These are phyloP conservation scores for Agrochola circellaris DNA, from an alignment of 2,888 invertebrate species.

Conservation along the genomic window DNA sequence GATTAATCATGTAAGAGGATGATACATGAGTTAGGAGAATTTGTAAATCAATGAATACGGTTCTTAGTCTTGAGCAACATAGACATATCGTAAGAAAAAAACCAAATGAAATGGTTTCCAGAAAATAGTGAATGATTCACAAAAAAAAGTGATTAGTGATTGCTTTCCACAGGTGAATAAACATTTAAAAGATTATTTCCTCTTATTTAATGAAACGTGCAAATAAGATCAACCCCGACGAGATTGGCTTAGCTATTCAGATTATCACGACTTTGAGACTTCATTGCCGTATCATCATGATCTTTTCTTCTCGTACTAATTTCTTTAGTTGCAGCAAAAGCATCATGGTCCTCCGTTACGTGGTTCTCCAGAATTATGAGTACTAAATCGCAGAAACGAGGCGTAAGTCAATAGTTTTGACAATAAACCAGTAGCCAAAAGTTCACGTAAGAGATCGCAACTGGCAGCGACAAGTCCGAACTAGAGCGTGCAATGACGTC, in stretches of 20 bases:
- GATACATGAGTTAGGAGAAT: constrained; percentile 49
- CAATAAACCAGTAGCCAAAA: constrained; percentile 50
- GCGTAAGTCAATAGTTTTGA: constrained; percentile 49
- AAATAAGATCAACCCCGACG: background rate
- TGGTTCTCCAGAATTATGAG: background rate
- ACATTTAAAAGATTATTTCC: constrained; percentile 6
- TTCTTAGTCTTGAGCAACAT: background rate
- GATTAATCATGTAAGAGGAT: constrained; percentile 53
- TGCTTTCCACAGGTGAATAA: constrained; percentile 14
- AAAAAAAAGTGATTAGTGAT: constrained; percentile 17
- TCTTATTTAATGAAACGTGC: background rate
- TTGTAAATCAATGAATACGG: constrained; percentile 12
- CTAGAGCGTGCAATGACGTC: constrained; percentile 70
- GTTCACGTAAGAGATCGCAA: constrained; percentile 59
- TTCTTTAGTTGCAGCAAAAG: background rate
- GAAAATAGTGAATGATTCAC: constrained; percentile 34
- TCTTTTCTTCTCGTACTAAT: background rate
- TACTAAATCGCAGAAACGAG: constrained; percentile 1
- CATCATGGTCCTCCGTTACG: background rate
- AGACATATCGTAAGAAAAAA: background rate
- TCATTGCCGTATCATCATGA: background rate
- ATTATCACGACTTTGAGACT: background rate
- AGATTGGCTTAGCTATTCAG: too few species aligned
- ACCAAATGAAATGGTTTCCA: constrained; percentile 28
- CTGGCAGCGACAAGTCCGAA: constrained; percentile 67